A percentile compares a stretch with the other conserved stretches of the same genome.
Evolutionary conservation across 2,888 invertebrate genomes (phyloP).

Genomic region (Phytoseiulus persimilis): DNA sequence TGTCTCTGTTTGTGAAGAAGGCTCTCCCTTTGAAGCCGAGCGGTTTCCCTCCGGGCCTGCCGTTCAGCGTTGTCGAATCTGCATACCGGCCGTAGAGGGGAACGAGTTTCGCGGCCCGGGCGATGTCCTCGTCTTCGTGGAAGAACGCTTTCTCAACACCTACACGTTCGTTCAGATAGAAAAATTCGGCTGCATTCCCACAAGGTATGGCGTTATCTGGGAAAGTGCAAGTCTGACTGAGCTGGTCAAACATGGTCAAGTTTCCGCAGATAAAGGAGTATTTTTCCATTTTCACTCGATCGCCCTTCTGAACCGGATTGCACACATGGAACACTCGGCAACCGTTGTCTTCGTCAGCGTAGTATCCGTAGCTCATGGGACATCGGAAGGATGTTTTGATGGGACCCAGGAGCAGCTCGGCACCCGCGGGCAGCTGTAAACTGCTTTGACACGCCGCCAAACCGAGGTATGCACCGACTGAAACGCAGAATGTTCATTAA

Average conservation of each 20-base stretch:
- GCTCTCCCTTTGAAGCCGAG: conserved; percentile 22
- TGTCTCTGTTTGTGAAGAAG: conserved; percentile 14
- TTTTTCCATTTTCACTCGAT: conserved; percentile 40
- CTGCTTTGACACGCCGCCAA: background rate
- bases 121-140: conserved; percentile 15
- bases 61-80: background rate
- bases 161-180: conserved; percentile 16
- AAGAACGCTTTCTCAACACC: conserved; percentile 7
- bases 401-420: conserved; percentile 47
- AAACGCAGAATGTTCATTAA: background rate
- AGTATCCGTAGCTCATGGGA: conserved; percentile 45
- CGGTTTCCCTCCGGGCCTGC: conserved; percentile 11
- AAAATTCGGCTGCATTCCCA: conserved; percentile 16
- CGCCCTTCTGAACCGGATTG: conserved; percentile 40
- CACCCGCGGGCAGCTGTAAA: conserved; percentile 29
- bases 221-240: conserved; percentile 33
- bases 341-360: conserved; percentile 43
- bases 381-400: conserved; percentile 47
- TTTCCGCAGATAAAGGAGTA: conserved; percentile 43
- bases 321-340: conserved; percentile 43
- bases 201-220: conserved; percentile 12
- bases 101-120: conserved; percentile 8
- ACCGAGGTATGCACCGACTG: background rate
- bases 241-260: conserved; percentile 43
- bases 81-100: conserved; percentile 9